phyloP scores from a whole-genome alignment of 2,113 vertebrate species.

The Pitta sordida region DNA sequence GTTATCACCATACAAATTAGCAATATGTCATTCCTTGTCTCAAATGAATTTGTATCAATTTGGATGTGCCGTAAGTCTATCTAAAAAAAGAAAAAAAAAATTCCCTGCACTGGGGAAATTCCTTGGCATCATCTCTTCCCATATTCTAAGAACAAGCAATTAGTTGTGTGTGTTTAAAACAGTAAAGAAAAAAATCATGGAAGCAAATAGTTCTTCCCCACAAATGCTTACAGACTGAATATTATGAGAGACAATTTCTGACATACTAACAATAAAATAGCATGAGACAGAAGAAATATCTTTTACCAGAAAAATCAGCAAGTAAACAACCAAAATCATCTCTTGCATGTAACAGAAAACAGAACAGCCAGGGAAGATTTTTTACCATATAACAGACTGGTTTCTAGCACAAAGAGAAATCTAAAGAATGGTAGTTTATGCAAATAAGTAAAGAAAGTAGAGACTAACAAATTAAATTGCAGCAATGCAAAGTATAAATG shows the following conservation, averaged over 20 bases:
- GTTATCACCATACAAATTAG: background rate
- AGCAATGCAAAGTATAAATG: background rate
- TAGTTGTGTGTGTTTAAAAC: background rate
- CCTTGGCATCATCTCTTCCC: background rate
- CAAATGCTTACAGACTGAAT: background rate
- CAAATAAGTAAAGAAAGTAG: background rate
- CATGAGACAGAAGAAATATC: background rate
- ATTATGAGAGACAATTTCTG: background rate
- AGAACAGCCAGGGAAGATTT: background rate
- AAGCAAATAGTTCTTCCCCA: background rate
- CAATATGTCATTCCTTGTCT: background rate
- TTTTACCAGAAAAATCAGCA: background rate
- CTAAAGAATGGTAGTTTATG: background rate
- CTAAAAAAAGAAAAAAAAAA: background rate
- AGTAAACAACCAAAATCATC: background rate
- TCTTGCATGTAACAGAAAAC: background rate
- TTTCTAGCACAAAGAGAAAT: background rate
- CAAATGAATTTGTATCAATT: background rate
- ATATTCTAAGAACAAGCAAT: constrained; percentile 28
- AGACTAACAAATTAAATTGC: background rate
- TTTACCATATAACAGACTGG: background rate
- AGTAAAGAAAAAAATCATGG: background rate
- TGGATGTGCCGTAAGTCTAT: background rate
- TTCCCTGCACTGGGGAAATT: background rate
- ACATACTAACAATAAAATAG: background rate